A percentile compares a stretch with the other conserved stretches of the same genome.
Evolutionary conservation across 1,140 invertebrate genomes (phyloP).

Genomic region (Penaeus chinensis): DNA sequence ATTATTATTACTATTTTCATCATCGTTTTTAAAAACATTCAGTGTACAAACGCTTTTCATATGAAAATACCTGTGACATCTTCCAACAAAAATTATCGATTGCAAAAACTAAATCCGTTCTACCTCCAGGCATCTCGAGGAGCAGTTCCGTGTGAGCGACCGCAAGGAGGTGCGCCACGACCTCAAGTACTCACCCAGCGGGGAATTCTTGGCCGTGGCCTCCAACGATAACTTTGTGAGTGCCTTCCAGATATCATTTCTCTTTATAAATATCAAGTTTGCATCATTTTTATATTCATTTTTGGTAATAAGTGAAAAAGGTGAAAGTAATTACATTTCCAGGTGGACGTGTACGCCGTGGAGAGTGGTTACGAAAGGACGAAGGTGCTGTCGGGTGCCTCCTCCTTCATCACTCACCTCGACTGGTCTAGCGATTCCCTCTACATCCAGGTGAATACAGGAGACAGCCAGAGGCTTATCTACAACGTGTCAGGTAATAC

Average conservation of each 20-base stretch:
- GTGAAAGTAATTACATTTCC: neutral
- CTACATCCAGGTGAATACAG: constrained; percentile 58
- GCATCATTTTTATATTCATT: neutral
- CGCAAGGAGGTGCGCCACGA: constrained; percentile 58
- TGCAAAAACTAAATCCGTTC: neutral
- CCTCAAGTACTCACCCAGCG: constrained; percentile 60
- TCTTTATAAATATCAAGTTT: neutral
- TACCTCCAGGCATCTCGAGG: constrained; percentile 47
- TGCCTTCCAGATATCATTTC: neutral
- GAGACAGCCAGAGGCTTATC: constrained; percentile 53
- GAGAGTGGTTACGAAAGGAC: constrained; percentile 35
- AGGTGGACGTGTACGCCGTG: constrained; percentile 62
- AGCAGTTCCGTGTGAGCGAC: constrained; percentile 40
- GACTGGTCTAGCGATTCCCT: constrained; percentile 50
- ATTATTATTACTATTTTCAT: too few relatives aligned
- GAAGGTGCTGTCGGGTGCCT: constrained; percentile 43
- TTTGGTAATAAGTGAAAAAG: too few relatives aligned
- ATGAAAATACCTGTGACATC: neutral
- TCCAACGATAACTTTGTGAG: constrained; percentile 63
- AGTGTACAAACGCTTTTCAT: too few relatives aligned
- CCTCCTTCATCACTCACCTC: constrained; percentile 62
- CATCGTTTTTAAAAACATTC: too few relatives aligned
- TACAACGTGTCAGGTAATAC: constrained; percentile 46
- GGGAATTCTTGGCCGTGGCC: constrained; percentile 55
- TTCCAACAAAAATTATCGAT: neutral